Base-by-base conservation (phyloP, 2,888 invertebrate species). In the Sialis fuliginosa region DNA sequence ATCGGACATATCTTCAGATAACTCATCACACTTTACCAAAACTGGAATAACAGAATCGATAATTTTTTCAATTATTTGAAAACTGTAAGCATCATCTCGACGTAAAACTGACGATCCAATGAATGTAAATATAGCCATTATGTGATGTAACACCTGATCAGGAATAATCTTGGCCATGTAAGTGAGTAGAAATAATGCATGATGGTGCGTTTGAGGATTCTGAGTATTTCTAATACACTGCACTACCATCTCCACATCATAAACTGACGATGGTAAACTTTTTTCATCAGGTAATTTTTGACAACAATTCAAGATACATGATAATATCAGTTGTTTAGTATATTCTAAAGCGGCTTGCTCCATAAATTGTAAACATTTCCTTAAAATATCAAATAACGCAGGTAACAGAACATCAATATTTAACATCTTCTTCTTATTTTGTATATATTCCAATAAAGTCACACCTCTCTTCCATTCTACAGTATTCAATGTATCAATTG, bases 111-210 rank as follows among this genome's bases (percentile, higher is more conserved):
- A 89, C 0, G 86, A 86, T 1, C 97, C 97, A 81, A 98, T 92
- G 59, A 97, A 98, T 0, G 96, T 95, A 61, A 98, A 98, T 55
- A 98, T 88, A 22, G 91, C 83, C 80, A 97, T 93, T 4, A 95
- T 85, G 57, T 95, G 90, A 59, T 90, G 85, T 10, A 96, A 67
- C 1, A 97, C 89, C 65, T 84, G 80, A 49, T 81, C 77, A 0
- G 91, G 91, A 48, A 85, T 71, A 57, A 88, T 71, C 32, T 72
- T 71, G 0, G 91, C 88, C 9, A 84, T 80, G 48, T 83, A 75
- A 0, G 87, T 79, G 2, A 97, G 69, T 1, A 96, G 70, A 33
- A 91, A 70, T 47, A 97, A 67, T 0, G 95, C 91, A 57, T 93
- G 90, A 56, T 95, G 87, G 59, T 97, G 95, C 0, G 95, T 93